A percentile compares a stretch with the other conserved stretches of the same genome.
phyloP scores from a whole-genome alignment of 2,113 vertebrate species.

The Apaloderma vittatum region DNA sequence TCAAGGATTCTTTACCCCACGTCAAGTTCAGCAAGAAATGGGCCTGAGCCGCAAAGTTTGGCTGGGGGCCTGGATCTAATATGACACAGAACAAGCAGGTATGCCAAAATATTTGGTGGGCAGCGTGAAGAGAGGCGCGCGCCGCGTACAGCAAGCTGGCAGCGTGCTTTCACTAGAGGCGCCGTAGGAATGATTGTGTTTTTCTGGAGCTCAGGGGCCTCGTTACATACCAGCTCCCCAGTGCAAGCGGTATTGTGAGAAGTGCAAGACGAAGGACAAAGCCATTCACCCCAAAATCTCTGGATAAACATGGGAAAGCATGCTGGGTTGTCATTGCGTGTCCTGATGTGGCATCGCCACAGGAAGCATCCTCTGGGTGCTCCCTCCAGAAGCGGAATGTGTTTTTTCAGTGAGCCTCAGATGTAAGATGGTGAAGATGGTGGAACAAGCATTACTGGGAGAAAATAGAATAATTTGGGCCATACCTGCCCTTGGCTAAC shows the following conservation, averaged over 20 bases:
- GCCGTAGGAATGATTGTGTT: rapidly evolving
- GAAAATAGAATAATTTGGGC: not conserved
- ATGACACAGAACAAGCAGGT: not conserved
- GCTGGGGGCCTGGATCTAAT: not conserved
- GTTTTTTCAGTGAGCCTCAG: not conserved
- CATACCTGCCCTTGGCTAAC: not conserved
- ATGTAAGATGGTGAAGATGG: no score
- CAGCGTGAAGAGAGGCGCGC: not conserved
- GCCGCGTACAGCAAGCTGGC: not conserved
- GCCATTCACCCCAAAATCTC: not conserved
- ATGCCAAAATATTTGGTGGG: not conserved
- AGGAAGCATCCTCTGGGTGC: not conserved
- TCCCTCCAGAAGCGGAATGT: not conserved
- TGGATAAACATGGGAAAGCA: rapidly evolving
- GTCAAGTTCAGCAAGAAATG: not conserved
- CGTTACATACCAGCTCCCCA: rapidly evolving
- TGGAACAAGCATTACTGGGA: not conserved
- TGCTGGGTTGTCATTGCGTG: not conserved
- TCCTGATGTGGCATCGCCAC: rapidly evolving
- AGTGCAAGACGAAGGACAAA: not conserved
- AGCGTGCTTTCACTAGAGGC: not conserved
- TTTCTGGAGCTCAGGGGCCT: not conserved
- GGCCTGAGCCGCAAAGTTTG: not conserved
- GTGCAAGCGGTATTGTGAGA: not conserved
- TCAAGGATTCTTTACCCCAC: not conserved